These are phyloP conservation scores for Lates japonicus DNA, from an alignment of 2,797 vertebrate species.

Conservation along the genomic window DNA sequence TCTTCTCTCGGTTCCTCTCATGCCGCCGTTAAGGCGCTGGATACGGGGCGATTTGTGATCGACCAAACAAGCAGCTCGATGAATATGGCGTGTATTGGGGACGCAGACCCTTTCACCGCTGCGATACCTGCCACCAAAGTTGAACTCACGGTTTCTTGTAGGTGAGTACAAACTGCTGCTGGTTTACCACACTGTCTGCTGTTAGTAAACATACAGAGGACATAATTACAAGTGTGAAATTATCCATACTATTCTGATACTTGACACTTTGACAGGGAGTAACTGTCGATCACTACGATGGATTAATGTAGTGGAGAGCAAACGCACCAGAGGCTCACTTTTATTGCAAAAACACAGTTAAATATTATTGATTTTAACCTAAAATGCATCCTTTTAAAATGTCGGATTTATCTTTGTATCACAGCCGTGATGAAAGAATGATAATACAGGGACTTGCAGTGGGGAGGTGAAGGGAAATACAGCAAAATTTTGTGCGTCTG, in stretches of 20 bases:
- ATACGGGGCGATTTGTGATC: conserved; percentile 53
- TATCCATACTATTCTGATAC: background rate
- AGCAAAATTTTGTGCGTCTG: conserved; percentile 5
- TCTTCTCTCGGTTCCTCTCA: conserved; percentile 43
- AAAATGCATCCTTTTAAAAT: accelerated
- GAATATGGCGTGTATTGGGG: conserved; percentile 92
- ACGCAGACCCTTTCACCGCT: conserved; percentile 92
- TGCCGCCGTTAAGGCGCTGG: conserved; percentile 66
- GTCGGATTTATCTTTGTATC: background rate
- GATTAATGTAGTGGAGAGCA: background rate
- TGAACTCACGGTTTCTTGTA: conserved; percentile 96
- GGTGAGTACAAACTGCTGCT: conserved; percentile 84
- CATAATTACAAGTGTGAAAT: background rate
- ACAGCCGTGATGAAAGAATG: background rate
- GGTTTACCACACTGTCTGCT: background rate
- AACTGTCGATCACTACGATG: background rate
- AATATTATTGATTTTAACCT: background rate
- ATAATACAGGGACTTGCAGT: background rate
- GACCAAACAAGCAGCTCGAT: conserved; percentile 75
- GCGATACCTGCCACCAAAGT: conserved; percentile 97
- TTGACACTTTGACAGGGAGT: background rate
- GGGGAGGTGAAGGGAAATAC: background rate
- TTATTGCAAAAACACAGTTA: background rate
- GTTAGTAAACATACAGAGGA: background rate
- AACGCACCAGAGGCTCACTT: background rate